Base-by-base conservation (phyloP, 64 coral and sea anemone genomes). In the Cladopsammia gracilis region DNA sequence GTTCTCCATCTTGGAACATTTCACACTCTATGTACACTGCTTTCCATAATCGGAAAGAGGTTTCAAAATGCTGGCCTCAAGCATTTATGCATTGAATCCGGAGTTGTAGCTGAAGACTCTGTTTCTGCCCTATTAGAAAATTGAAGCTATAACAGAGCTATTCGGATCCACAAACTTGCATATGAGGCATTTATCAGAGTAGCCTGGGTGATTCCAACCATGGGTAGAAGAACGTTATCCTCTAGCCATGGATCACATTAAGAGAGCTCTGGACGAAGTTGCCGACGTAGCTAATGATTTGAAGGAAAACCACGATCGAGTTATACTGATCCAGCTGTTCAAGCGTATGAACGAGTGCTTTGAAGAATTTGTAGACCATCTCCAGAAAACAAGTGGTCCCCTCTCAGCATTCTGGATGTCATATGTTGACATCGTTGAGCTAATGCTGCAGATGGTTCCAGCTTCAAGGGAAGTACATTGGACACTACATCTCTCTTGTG, bases 351-450 rank as follows among this genome's bases (percentile, higher is more conserved):
- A 19, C 62, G 61, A 64, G 54, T 19, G 43, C 23, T 64, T 10
- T 22, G n/a, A 83, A 43, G 79, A 83, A 59, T 83, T 62, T 53
- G 18, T 83, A 20, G 54, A 59, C 7, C 61, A 62, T 49, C 48
- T 81, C 5, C 49, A 49, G 5, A 54, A 58, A 58, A n/a, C 49
- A 44, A 26, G 23, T 64, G 57, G 79, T 18, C 50, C 79, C 5
- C 43, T 89, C n/a, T 75, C 72, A 76, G 72, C 71, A 76, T 89
- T 89, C 58, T 89, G 87, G 87, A 77, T 76, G 87, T 89, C 87
- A 11, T 89, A 89, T 48, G 62, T 77, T 20, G 64, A 68, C 76
- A 79, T 79, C 23, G 76, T 79, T n/a, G 76, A 79, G 59, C 56
- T 82, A 62, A 82, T 62, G 16, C 49, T 78, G 54, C 47, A 78